These are phyloP conservation scores for Caenorhabditis zanzibari DNA, from an alignment of 2,888 invertebrate species.

Conservation along the genomic window DNA sequence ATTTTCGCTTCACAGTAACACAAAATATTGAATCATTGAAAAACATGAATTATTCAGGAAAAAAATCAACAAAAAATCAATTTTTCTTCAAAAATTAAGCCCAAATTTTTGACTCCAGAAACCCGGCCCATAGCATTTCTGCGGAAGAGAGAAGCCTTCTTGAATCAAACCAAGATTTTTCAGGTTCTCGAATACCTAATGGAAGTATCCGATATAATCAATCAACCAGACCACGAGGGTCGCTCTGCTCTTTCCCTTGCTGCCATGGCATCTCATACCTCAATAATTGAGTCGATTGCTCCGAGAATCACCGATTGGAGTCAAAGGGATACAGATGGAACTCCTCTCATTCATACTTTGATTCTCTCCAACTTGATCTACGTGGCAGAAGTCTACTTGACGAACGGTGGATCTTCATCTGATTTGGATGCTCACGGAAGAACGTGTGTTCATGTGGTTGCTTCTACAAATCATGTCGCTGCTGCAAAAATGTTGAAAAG, in stretches of 20 bases:
- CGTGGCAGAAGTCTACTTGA: slow-evolving; percentile 89
- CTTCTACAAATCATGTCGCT: slow-evolving; percentile 70
- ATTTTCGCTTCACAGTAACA: too few species aligned
- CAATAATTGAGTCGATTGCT: slow-evolving; percentile 58
- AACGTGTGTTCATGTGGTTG: slow-evolving; percentile 88
- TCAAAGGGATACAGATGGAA: slow-evolving; percentile 71
- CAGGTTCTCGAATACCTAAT: slow-evolving; percentile 43
- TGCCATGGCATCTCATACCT: slow-evolving; percentile 89
- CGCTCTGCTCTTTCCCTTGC: slow-evolving; percentile 88
- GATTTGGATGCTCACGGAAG: slow-evolving; percentile 85
- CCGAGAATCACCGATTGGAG: slow-evolving; percentile 65
- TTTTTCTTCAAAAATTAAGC: too few species aligned
- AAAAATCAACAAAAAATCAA: too few species aligned
- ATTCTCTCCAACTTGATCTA: slow-evolving; percentile 84
- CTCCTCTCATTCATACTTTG: slow-evolving; percentile 71
- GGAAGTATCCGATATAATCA: slow-evolving; percentile 53
- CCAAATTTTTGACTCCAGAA: too few species aligned
- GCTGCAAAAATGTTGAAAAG: slow-evolving; percentile 70
- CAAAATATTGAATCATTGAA: too few species aligned
- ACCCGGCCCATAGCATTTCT: too few species aligned
- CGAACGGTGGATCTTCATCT: slow-evolving; percentile 85
- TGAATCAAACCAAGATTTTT: too few species aligned
- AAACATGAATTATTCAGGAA: too few species aligned
- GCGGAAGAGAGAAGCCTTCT: too few species aligned
- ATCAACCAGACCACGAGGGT: slow-evolving; percentile 88